phyloP scores from a whole-genome alignment of 2,113 vertebrate genomes.

The Tetrax tetrax region DNA sequence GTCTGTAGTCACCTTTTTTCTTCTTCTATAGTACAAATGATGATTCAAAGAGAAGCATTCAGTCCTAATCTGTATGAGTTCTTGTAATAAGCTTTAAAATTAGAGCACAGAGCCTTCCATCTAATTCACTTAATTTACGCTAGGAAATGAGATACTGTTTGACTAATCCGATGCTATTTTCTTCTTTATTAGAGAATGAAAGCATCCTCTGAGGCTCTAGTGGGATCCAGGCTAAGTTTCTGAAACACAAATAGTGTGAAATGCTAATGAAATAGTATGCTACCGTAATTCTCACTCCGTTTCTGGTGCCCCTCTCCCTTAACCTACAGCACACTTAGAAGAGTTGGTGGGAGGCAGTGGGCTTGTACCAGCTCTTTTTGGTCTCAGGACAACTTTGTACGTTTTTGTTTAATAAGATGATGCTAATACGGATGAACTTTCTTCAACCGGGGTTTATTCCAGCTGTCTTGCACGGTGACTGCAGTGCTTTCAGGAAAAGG shows the following conservation, averaged over 20 bases:
- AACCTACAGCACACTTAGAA: background rate
- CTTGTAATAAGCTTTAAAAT: conserved; percentile 66
- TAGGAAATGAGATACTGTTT: conserved; percentile 66
- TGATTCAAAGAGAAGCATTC: conserved; percentile 33
- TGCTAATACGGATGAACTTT: background rate
- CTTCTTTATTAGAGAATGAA: conserved; percentile 55
- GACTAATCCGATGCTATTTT: conserved; percentile 53
- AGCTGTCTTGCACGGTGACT: background rate
- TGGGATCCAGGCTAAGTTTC: conserved; percentile 55
- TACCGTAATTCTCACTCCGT: background rate
- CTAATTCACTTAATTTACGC: conserved; percentile 70
- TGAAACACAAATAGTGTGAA: conserved; percentile 42
- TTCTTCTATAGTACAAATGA: background rate
- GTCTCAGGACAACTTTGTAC: background rate
- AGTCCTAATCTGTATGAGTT: conserved; percentile 38
- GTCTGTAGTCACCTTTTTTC: background rate
- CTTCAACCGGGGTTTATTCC: background rate
- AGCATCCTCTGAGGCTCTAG: conserved; percentile 33
- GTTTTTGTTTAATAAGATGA: background rate
- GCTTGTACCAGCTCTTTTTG: background rate
- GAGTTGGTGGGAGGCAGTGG: background rate
- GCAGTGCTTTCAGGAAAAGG: background rate
- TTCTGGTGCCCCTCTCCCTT: background rate
- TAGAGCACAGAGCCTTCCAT: conserved; percentile 47
- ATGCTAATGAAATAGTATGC: conserved; percentile 14